Conservation (phyloP, 2,797 vertebrate species). For the Eulemur albifrons region DNA sequence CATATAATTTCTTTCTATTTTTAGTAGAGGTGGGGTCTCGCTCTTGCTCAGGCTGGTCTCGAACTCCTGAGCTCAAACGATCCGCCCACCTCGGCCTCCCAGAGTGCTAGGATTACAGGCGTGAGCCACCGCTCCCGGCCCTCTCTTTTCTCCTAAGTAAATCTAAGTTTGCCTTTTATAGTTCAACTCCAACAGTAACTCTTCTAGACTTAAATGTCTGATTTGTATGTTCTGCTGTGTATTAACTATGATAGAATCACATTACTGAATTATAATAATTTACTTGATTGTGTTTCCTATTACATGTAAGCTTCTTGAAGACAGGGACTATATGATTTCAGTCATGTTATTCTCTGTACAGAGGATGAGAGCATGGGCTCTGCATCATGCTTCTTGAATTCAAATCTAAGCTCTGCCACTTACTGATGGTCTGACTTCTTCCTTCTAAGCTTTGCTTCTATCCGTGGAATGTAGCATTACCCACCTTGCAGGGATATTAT, state of each 20-base stretch:
- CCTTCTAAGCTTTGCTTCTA: constrained; percentile 1
- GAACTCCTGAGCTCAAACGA: too few species aligned
- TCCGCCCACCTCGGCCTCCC: too few species aligned
- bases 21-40: too few species aligned
- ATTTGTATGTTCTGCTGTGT: background rate
- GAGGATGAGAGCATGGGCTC: background rate
- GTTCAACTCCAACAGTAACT: background rate
- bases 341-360: background rate
- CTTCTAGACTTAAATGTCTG: background rate
- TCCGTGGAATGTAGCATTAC: background rate
- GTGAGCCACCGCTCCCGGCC: too few species aligned
- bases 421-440: background rate
- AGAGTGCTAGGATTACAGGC: too few species aligned
- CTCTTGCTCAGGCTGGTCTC: too few species aligned
- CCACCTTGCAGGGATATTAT: background rate
- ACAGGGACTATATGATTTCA: background rate
- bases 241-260: background rate
- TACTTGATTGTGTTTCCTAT: background rate
- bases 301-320: background rate
- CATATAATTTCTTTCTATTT: too few species aligned
- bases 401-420: background rate
- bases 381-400: background rate
- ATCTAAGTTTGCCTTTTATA: constrained; percentile 27
- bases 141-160: background rate
- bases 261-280: background rate